Evolutionary conservation across 2,797 vertebrate species (phyloP), one percentile per base, ranked within the genome.

Genomic region (Cheirogaleus major): DNA sequence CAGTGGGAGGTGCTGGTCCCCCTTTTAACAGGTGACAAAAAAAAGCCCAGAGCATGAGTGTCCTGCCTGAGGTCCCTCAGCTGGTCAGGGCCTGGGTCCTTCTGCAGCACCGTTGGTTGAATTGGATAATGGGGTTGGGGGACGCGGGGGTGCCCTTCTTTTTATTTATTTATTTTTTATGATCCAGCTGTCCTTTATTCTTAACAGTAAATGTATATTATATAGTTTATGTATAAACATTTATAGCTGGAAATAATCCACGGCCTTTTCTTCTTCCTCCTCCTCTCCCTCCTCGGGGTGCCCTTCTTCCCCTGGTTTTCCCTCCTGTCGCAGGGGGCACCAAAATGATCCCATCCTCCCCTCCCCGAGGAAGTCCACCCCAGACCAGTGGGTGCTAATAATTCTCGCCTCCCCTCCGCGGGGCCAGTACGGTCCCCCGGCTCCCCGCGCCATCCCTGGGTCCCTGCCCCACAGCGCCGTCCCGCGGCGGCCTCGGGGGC

Each of bases 381-480:
- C 8, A 2, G 82, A 57, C 11, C 18, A 43, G 17, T 2, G 3
- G 32, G 25, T n/a, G 38, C 45, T 41, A 63, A 10, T 1, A 14
- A 14, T 17, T 85, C 65, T 52, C 12, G 0, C 38, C 32, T 6
- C 9, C 8, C 3, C 20, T 22, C 80, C 7, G 10, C 50, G 6
- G 4, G n/a, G 3, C 48, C 0, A 2, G 1, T 0, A 13, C 14
- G 1, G n/a, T 32, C 30, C 30, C 67, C 0, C 0, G 23, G 69
- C 45, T 4, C 63, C 48, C 73, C 5, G 17, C 1, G 20, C 20
- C 0, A 1, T 7, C 57, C 55, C 41, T 18, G 4, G 41, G 82
- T 8, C 52, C 30, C 73, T 52, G 93, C 18, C 38, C 89, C 93
- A 72, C 89, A 94, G 89, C 75, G 65, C 73, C 92, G 41, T 65